Conservation (phyloP, 2,797 vertebrate species). For the Sebastes kiyomatsui region DNA sequence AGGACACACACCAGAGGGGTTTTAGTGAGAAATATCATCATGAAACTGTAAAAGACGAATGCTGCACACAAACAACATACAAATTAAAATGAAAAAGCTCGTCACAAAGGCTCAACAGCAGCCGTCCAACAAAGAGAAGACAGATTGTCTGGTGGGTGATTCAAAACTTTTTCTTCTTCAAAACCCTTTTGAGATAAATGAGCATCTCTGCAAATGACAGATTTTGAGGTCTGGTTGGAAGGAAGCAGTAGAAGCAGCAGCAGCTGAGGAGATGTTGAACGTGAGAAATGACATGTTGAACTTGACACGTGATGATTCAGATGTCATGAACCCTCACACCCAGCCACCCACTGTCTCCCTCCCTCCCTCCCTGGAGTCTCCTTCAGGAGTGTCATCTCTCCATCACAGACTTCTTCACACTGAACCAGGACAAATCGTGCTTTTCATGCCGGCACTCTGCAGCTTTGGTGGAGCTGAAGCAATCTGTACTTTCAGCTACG, state of each 20-base stretch:
- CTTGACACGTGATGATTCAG: neutral
- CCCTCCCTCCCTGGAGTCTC: neutral
- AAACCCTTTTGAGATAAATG: neutral
- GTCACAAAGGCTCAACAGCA: neutral
- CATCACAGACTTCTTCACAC: too few species aligned
- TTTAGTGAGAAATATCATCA: accelerated
- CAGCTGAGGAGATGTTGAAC: neutral
- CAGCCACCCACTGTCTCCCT: too few species aligned
- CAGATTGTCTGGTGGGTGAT: neutral
- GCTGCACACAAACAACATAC: slow-evolving; percentile 5
- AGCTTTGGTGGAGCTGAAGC: too few species aligned
- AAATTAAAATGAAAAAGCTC: neutral
- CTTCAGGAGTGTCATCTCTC: too few species aligned
- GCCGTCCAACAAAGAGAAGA: neutral
- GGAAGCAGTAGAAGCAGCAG: neutral
- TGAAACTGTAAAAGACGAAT: neutral
- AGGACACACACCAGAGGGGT: neutral
- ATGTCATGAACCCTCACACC: neutral
- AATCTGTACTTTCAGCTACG: too few species aligned
- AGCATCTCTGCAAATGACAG: neutral
- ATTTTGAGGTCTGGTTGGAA: neutral
- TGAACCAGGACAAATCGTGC: too few species aligned
- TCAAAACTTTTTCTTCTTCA: neutral
- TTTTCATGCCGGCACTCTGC: too few species aligned
- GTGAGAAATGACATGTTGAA: neutral